Percentiles rank a stretch among this genome's conserved stretches.
phyloP scores from a whole-genome alignment of 2,888 invertebrate genomes.

The Chaetogeoica ovagalla region DNA sequence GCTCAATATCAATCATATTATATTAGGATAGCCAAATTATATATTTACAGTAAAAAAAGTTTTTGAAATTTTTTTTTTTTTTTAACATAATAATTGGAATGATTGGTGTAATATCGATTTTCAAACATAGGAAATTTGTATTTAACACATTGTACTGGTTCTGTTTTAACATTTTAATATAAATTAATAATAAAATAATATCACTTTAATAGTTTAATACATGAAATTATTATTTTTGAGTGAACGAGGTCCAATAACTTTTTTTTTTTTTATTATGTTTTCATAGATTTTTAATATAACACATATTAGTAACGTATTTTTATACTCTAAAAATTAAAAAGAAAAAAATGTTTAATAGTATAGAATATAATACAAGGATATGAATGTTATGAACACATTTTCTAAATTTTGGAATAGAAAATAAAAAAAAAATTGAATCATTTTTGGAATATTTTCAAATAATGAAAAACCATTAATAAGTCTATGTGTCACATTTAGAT shows the following conservation, averaged over 20 bases:
- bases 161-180: not conserved
- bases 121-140: constrained; percentile 11
- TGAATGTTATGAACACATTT: constrained; percentile 24
- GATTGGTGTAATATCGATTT: not conserved
- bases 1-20: constrained; percentile 2
- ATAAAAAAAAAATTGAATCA: constrained; percentile 30
- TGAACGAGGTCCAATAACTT: constrained; percentile 17
- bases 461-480: constrained; percentile 27
- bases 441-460: constrained; percentile 13
- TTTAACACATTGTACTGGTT: constrained; percentile 5
- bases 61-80: constrained; percentile 13
- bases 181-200: constrained; percentile 3
- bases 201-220: constrained; percentile 1
- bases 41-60: not conserved
- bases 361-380: constrained; percentile 41
- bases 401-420: constrained; percentile 32
- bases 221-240: constrained; percentile 1
- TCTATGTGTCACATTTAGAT: constrained; percentile 35
- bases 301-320: constrained; percentile 29
- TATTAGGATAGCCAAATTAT: constrained; percentile 9
- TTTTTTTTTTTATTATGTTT: constrained; percentile 9
- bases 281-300: constrained; percentile 6
- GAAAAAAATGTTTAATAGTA: constrained; percentile 9
- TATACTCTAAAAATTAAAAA: constrained; percentile 43
- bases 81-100: constrained; percentile 12